Percentiles rank a stretch among this genome's conserved stretches.
Evolutionary conservation across 2,797 vertebrate species (phyloP).

Genomic region (Tragelaphus oryx): DNA sequence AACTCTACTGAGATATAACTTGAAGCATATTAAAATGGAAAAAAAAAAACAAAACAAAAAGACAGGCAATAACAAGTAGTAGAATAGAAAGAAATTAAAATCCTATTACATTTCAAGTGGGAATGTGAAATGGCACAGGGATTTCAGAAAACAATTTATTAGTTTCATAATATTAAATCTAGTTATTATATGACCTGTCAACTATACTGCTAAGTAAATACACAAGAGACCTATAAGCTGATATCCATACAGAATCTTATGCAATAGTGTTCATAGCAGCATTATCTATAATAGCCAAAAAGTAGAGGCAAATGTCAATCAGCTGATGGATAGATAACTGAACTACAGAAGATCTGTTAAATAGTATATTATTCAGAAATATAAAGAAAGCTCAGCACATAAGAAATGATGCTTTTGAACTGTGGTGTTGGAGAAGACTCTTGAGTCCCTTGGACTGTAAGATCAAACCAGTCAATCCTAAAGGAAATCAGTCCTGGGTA

Average conservation of each 20-base stretch:
- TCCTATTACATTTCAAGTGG: not conserved
- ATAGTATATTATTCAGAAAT: not conserved
- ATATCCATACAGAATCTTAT: not conserved
- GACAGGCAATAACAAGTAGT: not conserved
- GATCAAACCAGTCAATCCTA: not conserved
- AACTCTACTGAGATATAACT: too few relatives aligned
- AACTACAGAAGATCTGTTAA: not conserved
- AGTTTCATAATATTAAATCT: not conserved
- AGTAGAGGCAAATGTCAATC: not conserved
- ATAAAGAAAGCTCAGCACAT: not conserved
- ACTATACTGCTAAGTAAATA: not conserved
- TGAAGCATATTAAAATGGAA: too few relatives aligned
- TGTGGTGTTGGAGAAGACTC: not conserved
- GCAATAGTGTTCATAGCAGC: not conserved
- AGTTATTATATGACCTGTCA: not conserved
- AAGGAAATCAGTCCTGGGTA: not conserved
- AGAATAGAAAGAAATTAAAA: not conserved
- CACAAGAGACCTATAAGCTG: not conserved
- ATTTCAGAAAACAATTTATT: not conserved
- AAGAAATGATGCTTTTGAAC: not conserved
- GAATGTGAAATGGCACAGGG: not conserved
- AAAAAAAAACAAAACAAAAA: not conserved
- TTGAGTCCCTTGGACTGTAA: not conserved
- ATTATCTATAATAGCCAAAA: not conserved
- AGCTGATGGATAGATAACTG: not conserved